These are phyloP conservation scores for Prunella himalayana DNA, from an alignment of 2,113 vertebrate genomes.

Conservation along the genomic window DNA sequence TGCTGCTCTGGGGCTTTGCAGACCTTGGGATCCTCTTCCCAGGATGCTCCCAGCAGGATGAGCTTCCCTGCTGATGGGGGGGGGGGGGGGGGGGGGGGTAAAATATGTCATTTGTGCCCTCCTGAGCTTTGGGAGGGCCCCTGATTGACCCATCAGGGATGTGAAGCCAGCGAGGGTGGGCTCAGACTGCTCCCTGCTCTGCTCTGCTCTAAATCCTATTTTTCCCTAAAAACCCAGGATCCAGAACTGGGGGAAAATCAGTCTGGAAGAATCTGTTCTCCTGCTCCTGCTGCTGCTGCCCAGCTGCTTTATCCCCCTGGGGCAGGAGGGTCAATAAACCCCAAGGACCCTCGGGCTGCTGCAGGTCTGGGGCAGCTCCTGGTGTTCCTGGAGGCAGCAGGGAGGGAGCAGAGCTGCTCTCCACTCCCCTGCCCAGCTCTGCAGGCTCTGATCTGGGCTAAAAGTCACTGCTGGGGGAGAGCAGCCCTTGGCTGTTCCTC, in stretches of 20 bases:
- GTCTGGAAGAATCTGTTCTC: accelerated
- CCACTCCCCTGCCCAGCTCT: not conserved
- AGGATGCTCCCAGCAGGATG: not conserved
- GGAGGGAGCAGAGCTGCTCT: not conserved
- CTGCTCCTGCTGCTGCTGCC: not conserved
- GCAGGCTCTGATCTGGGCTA: not conserved
- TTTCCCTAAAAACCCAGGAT: not conserved
- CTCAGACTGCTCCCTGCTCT: not conserved
- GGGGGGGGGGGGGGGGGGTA: accelerated
- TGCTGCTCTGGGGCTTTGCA: not conserved
- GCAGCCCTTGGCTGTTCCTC: not conserved
- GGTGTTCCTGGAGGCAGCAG: not conserved
- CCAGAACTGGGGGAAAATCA: not conserved
- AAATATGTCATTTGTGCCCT: accelerated
- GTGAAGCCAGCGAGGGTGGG: accelerated
- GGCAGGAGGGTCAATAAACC: not conserved
- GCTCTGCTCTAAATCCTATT: not conserved
- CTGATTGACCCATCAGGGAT: not conserved
- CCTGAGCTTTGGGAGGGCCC: not conserved
- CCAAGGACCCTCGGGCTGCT: accelerated
- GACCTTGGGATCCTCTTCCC: not conserved
- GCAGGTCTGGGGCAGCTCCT: not conserved
- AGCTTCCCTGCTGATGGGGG: not conserved
- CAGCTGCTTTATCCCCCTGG: not conserved
- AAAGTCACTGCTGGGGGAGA: not conserved